Evolutionary conservation across 2,888 invertebrate species (phyloP).

Genomic region (Carpatolechia fugitivella): DNA sequence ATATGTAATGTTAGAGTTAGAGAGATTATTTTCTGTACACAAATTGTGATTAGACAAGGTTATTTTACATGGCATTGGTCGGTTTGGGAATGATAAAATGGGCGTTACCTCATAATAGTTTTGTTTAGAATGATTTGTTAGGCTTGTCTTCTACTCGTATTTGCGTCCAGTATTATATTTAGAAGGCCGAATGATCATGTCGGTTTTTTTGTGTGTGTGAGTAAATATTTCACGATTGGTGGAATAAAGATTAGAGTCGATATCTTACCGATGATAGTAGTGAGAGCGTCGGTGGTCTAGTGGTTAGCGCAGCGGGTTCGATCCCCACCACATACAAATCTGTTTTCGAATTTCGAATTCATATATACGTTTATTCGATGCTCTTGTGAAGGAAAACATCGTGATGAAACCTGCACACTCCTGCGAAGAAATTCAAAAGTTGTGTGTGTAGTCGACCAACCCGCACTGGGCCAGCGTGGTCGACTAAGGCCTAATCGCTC

Average conservation of each 20-base stretch:
- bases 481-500: too few species aligned
- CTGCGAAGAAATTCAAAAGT: too few species aligned
- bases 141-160: conserved; percentile 31
- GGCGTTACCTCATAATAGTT: conserved; percentile 58
- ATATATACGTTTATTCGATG: too few species aligned
- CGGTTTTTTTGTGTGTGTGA: not conserved
- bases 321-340: too few species aligned
- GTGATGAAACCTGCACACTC: too few species aligned
- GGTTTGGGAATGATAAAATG: conserved; percentile 71
- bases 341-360: too few species aligned
- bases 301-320: too few species aligned
- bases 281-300: too few species aligned
- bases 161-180: conserved; percentile 8
- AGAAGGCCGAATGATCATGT: not conserved
- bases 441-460: too few species aligned
- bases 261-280: not conserved
- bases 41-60: conserved; percentile 26
- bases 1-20: conserved; percentile 18
- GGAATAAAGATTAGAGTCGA: not conserved
- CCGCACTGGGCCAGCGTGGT: too few species aligned
- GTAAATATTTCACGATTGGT: conserved; percentile 2
- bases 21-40: conserved; percentile 16
- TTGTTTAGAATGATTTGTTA: conserved; percentile 50
- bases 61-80: conserved; percentile 69
- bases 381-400: too few species aligned